These are phyloP conservation scores for Echeneis naucrates DNA, from an alignment of 2,797 vertebrate genomes.

Conservation along the genomic window DNA sequence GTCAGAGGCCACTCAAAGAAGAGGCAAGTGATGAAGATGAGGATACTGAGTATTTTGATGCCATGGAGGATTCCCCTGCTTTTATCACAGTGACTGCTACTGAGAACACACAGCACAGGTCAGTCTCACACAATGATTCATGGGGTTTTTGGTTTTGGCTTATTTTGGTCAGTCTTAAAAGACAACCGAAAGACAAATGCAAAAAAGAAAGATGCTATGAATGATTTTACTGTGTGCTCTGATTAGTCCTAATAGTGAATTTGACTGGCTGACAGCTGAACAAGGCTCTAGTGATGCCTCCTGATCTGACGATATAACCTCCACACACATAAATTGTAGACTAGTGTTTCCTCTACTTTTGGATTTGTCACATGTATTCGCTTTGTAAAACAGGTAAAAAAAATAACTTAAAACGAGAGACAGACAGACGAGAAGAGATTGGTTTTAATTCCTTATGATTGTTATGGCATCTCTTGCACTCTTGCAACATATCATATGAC, in stretches of 20 bases:
- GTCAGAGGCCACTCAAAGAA: constrained; percentile 87
- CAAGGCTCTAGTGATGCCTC: not conserved
- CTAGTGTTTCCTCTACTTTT: not conserved
- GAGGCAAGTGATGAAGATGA: constrained; percentile 99
- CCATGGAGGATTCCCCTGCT: constrained; percentile 97
- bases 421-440: too few relatives aligned
- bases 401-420: constrained; percentile 11
- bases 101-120: constrained; percentile 93
- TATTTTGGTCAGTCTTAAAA: not conserved
- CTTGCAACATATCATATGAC: constrained; percentile 18
- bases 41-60: constrained; percentile 97
- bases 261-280: constrained; percentile 13
- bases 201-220: not conserved
- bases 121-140: constrained; percentile 39
- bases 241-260: constrained; percentile 17
- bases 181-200: not conserved
- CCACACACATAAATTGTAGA: constrained; percentile 9
- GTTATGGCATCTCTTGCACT: constrained; percentile 23
- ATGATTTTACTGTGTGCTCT: not conserved
- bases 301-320: constrained; percentile 9
- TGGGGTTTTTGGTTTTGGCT: not conserved
- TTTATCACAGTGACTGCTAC: constrained; percentile 97
- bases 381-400: constrained; percentile 18
- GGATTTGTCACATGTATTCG: constrained; percentile 5
- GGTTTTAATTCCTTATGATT: constrained; percentile 11